Evolutionary conservation across 2,113 vertebrate species (phyloP), one percentile per base, ranked within the genome.

Genomic region (Nibea coibor): DNA sequence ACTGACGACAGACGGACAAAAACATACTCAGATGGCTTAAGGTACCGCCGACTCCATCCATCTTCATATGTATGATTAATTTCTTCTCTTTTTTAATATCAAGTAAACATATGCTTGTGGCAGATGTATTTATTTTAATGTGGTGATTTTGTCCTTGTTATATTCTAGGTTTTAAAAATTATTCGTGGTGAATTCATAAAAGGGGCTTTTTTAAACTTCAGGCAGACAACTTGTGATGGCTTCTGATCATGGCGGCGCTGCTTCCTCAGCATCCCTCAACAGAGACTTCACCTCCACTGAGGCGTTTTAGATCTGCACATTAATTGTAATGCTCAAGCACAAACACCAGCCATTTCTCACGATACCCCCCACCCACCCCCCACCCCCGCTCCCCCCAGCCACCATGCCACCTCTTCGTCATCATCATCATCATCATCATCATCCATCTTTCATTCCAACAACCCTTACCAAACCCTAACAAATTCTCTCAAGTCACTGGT

Each of bases 301-400:
- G 75, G 70, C 68, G 26, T 90, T 87, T 90, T 83, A 88, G 69
- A 88, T 90, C 75, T 91, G 90, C 90, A 88, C 89, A 88, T 94
- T 93, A 93, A 82, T 87, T 83, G 81, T 87, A 83, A 92, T 81
- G 82, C 88, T 90, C 59, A 90, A 90, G 88, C 87, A 83, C 80
- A 91, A 87, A 81, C 84, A 75, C 66, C 85, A 28, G 70, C 58
- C 78, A 42, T 35, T 72, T 35, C 72, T 69, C 66, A 56, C 57
- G 24, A 78, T n/a, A n/a, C 68, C 73, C 81, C 50, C 10, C 1
- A 20, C 22, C 63, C 15, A 12, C 31, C 35, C 31, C 57, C 85
- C 42, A 35, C 42, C 43, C 43, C 20, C 61, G 22, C 71, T 53
- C 70, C 17, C 65, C 63, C 35, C 78, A 72, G 28, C 35, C 50